Base-by-base conservation (phyloP, 2,113 vertebrate genomes). In the Passer montanus region DNA sequence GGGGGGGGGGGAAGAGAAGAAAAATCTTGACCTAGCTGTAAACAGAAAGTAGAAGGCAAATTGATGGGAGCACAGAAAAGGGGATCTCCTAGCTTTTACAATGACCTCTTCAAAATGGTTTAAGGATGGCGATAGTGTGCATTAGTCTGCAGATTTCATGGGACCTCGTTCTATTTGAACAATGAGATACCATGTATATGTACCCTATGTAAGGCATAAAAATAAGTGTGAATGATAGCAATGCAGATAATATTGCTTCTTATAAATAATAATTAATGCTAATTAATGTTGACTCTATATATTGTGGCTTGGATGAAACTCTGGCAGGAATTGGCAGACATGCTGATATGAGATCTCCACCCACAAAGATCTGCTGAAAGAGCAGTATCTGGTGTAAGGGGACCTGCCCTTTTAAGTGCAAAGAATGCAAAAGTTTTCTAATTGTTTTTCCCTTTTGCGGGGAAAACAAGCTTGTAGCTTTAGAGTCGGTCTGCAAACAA, bases 231-330 rank as follows among this genome's bases (percentile, higher is more conserved):
- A 96, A 78, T 59, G 87, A 95, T 94, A 92, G 58, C 53, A 84
- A 33, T 86, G 80, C 60, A 86, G 93, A 90, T 94, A 91, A 47
- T 90, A 86, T 77, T 92, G 49, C 63, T 93, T 44, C 87, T 95
- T 95, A 95, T 93, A 97, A 96, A 97, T 96, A 97, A 89, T 92
- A 97, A 97, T 96, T 94, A 96, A 94, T 96, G 89, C 68, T 95
- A 97, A 97, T 96, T 89, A 81, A 74, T 87, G 92, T 95, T 97
- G 94, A 92, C 86, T 96, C 64, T 93, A 1, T 93, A 8, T 88
- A 93, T 86, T 95, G 93, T 94, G 90, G 92, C 94, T 96, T 95
- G 96, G 94, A 94, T 96, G 96, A 97, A 97, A 96, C 95, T 93
- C 60, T 92, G 59, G 27, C 82, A 93, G 81, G 68, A 95, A 67